Base-by-base conservation (phyloP, 2,888 invertebrate genomes). In the Helicoverpa assulta region DNA sequence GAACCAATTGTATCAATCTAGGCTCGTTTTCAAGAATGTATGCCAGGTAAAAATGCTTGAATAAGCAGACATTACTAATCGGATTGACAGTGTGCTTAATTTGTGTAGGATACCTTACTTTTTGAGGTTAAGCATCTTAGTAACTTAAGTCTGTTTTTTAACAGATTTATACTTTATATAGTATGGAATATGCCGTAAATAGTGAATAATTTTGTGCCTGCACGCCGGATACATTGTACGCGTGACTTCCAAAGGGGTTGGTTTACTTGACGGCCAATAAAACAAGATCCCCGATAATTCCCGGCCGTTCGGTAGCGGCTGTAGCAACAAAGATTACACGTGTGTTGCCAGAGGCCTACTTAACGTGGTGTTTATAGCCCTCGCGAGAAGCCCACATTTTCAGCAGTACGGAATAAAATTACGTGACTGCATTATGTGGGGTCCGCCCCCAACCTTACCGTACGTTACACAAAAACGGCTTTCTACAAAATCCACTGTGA, bases 391-490 rank as follows among this genome's bases (percentile, higher is more conserved):
- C 73, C 73, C 76, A 82, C 69, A 76, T 81, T 84, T 85, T 83
- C 79, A 72, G 73, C 51, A 78, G 62, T 78, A 82, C 84, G 85
- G 85, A 80, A 83, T 85, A 85, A 87, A 85, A 84, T 88, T 85
- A 86, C 84, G 84, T 79, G 67, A 74, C 56, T 66, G 59, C 58
- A 64, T 67, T 75, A 67, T 68, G n/a, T 59, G 63, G 76, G 77
- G 77, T 67, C 75, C 64, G 69, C 70, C 80, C 76, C 79, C 79
- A 60, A 51, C 50, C 56, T 57, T 59, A 66, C 63, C 51, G 62
- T 63, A 58, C 37, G 65, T 33, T 33, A 12, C 53, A 62, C 47
- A 43, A 69, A 69, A 55, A 53, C 55, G 14, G 33, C 59, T 60
- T 75, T 62, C 50, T n/a, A 68, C 33, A 37, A 61, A 77, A 65